Evolutionary conservation across 1,140 invertebrate genomes (phyloP).

Genomic region (Lucilia cuprina): DNA sequence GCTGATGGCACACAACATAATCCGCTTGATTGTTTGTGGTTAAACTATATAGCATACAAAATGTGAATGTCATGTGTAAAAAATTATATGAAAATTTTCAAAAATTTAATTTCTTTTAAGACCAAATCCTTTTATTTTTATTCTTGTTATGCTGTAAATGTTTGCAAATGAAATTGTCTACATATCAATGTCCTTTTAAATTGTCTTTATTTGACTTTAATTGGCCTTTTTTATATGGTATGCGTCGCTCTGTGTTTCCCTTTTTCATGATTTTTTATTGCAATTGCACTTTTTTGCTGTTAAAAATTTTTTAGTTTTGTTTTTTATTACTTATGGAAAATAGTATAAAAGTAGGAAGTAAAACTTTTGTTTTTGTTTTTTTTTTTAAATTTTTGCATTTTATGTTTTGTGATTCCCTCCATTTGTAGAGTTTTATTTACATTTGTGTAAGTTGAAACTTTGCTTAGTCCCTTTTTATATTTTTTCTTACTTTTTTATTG

Average conservation of each 20-base stretch:
- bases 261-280: too few species aligned
- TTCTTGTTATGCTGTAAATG: not conserved
- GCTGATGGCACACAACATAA: not conserved
- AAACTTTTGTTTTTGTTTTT: too few species aligned
- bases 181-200: conserved; percentile 25
- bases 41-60: not conserved
- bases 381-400: too few species aligned
- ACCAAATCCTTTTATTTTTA: too few species aligned
- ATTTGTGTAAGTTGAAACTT: not conserved
- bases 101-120: not conserved
- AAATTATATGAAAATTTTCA: not conserved
- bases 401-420: not conserved
- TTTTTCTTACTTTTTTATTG: not conserved
- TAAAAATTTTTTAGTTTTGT: too few species aligned
- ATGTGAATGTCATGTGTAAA: not conserved
- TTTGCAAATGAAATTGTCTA: not conserved
- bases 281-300: too few species aligned
- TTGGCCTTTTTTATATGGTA: not conserved
- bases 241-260: too few species aligned
- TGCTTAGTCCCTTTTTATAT: not conserved
- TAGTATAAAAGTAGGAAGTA: too few species aligned
- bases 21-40: conserved; percentile 13
- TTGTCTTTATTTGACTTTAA: conserved; percentile 31
- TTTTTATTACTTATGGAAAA: too few species aligned
- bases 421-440: conserved; percentile 8